A percentile compares a stretch with the other conserved stretches of the same genome.
phyloP scores from a whole-genome alignment of 2,797 vertebrate genomes.

The Cephalopachus bancanus region DNA sequence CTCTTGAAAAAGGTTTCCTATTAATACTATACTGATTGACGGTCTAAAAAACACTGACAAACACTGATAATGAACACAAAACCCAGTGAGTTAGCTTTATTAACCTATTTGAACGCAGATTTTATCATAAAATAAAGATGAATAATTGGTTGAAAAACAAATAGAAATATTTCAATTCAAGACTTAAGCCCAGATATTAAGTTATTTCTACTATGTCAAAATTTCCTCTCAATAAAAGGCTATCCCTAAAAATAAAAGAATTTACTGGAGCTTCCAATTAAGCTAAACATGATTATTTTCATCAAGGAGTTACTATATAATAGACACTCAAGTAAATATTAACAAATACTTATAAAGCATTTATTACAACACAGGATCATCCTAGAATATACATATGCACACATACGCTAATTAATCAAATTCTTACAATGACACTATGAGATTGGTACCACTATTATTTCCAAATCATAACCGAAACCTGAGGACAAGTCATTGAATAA shows the following conservation, averaged over 20 bases:
- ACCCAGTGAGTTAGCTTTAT: background rate
- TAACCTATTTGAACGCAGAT: background rate
- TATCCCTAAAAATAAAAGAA: background rate
- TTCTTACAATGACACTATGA: background rate
- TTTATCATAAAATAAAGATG: constrained; percentile 12
- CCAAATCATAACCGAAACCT: background rate
- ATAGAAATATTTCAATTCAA: background rate
- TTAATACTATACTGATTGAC: background rate
- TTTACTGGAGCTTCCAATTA: background rate
- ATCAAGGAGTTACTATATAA: background rate
- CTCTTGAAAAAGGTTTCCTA: background rate
- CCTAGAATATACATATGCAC: background rate
- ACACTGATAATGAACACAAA: background rate
- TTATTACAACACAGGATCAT: background rate
- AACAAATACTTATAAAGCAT: background rate
- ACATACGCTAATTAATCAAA: background rate
- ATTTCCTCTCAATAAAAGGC: background rate
- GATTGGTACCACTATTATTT: background rate
- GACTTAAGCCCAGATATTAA: background rate
- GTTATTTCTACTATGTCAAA: background rate
- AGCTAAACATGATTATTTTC: background rate
- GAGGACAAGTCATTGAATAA: background rate
- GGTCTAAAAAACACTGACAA: background rate
- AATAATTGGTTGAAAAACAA: background rate
- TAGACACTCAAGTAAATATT: background rate